Conservation (phyloP, 2,797 vertebrate species). For the Ficedula albicollis region DNA sequence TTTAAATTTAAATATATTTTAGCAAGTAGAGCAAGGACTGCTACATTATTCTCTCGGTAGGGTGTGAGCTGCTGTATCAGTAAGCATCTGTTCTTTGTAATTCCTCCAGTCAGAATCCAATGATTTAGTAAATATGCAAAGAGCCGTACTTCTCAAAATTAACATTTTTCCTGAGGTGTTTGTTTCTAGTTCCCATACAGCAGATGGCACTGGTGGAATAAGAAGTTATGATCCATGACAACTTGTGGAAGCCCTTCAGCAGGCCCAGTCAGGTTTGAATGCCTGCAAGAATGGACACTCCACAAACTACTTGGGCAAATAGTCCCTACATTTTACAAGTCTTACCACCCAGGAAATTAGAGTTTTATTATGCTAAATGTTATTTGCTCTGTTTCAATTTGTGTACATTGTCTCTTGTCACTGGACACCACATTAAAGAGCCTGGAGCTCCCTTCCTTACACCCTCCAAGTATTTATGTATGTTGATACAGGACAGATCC, state of each 20-base stretch:
- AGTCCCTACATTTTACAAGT: background rate
- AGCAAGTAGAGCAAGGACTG: slow-evolving; percentile 62
- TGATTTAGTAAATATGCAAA: slow-evolving; percentile 71
- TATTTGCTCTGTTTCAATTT: background rate
- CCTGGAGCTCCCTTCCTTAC: background rate
- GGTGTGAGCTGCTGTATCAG: slow-evolving; percentile 57
- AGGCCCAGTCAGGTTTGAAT: background rate
- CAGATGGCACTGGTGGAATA: slow-evolving; percentile 70
- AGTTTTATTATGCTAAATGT: background rate
- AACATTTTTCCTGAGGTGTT: slow-evolving; percentile 55
- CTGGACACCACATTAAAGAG: background rate
- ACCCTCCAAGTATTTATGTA: background rate
- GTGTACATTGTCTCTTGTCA: background rate
- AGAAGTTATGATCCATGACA: background rate
- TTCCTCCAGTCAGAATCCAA: slow-evolving; percentile 66
- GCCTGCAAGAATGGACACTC: background rate
- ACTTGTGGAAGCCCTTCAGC: background rate
- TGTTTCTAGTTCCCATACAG: slow-evolving; percentile 24
- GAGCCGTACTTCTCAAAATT: slow-evolving; percentile 21
- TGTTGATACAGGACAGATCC: background rate
- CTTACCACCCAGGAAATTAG: background rate
- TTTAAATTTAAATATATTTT: slow-evolving; percentile 76
- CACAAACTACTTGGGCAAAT: background rate
- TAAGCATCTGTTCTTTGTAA: slow-evolving; percentile 76
- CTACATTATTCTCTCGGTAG: slow-evolving; percentile 74